Evolutionary conservation across 2,113 vertebrate species (phyloP).

Genomic region (Geothlypis trichas): DNA sequence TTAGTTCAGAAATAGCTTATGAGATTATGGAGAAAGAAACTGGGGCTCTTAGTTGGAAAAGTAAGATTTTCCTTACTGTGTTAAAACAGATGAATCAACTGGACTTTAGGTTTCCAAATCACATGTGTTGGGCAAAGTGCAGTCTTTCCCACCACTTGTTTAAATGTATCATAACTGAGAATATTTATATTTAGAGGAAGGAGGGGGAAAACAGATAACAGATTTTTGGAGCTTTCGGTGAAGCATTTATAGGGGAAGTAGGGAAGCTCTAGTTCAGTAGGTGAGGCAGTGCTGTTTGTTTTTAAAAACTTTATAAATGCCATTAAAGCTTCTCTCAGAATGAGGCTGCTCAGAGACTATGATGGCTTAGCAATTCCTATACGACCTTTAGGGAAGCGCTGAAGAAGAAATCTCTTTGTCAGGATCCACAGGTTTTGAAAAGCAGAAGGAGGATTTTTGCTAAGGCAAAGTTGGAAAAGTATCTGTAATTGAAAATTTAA

Average conservation of each 20-base stretch:
- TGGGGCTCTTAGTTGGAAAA: background rate
- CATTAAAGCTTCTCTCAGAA: background rate
- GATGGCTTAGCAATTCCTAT: background rate
- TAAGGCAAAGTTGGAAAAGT: background rate
- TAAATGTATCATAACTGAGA: background rate
- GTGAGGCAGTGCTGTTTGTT: background rate
- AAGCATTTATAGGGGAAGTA: background rate
- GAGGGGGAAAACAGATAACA: accelerated
- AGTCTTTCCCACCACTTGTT: background rate
- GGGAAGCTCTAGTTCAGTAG: background rate
- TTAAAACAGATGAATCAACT: background rate
- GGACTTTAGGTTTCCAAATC: background rate
- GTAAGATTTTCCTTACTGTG: background rate
- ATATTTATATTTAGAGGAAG: background rate
- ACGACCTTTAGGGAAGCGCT: background rate
- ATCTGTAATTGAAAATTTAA: background rate
- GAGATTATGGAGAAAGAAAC: background rate
- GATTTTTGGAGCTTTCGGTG: background rate
- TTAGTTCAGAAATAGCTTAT: background rate
- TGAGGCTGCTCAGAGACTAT: background rate
- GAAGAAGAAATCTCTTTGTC: background rate
- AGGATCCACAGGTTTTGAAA: background rate
- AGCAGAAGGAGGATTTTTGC: background rate
- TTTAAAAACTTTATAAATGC: background rate
- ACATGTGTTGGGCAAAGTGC: background rate